Percentiles rank a stretch among this genome's conserved stretches.
Evolutionary conservation across 2,113 vertebrate species (phyloP).

Genomic region (Cottus gobio): DNA sequence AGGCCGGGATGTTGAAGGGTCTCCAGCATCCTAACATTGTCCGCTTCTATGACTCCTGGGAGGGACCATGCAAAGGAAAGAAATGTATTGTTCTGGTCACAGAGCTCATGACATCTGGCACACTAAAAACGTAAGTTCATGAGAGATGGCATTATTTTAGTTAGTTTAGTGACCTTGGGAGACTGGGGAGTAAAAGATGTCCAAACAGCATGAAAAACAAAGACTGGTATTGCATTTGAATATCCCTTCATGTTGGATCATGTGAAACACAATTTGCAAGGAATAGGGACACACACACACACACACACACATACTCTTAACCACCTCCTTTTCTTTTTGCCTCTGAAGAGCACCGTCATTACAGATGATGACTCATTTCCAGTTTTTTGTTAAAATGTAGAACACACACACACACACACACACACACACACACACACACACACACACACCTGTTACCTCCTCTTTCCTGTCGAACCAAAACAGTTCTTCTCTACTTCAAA

Average conservation of each 20-base stretch:
- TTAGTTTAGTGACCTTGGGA: not conserved
- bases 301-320: not conserved
- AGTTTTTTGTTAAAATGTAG: constrained; percentile 1
- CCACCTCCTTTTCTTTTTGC: not conserved
- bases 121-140: constrained; percentile 97
- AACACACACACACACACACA: not conserved
- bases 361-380: constrained; percentile 34
- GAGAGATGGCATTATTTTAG: not conserved
- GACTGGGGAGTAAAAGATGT: not conserved
- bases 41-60: constrained; percentile 99
- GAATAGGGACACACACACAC: not conserved
- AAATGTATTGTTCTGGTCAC: constrained; percentile 99
- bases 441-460: not conserved
- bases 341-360: not conserved
- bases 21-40: constrained; percentile 99
- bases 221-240: not conserved
- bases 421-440: not conserved
- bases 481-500: constrained; percentile 16
- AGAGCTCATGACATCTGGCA: constrained; percentile 98
- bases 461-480: not conserved
- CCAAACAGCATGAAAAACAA: not conserved
- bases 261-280: not conserved
- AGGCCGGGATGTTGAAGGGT: constrained; percentile 98
- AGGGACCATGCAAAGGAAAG: constrained; percentile 96
- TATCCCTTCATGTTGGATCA: not conserved